Evolutionary conservation across 2,888 invertebrate species (phyloP).

Genomic region (Machimus rusticus): DNA sequence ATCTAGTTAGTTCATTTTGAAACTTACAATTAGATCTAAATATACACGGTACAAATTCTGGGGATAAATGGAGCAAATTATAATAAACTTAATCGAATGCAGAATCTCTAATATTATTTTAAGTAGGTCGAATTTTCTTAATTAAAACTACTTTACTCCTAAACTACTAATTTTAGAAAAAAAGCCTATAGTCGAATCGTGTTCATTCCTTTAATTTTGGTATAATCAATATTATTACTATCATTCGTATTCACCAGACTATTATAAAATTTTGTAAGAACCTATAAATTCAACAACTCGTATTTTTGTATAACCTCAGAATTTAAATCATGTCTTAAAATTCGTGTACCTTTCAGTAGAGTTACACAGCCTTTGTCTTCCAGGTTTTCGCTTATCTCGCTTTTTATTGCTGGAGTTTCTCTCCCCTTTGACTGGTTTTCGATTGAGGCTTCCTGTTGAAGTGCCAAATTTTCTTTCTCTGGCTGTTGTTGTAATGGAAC

Average conservation of each 20-base stretch:
- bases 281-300: too few species aligned
- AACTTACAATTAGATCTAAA: background rate
- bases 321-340: background rate
- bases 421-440: conserved; percentile 48
- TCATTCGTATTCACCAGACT: too few species aligned
- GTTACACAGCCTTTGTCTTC: conserved; percentile 39
- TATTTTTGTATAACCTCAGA: background rate
- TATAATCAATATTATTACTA: too few species aligned
- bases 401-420: conserved; percentile 47
- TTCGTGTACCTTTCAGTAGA: background rate
- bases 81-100: background rate
- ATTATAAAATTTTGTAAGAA: too few species aligned
- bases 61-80: background rate
- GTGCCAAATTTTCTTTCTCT: conserved; percentile 40
- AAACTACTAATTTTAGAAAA: too few species aligned
- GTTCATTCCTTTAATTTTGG: too few species aligned
- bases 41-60: background rate
- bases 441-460: conserved; percentile 41
- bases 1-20: background rate
- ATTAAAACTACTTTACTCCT: too few species aligned
- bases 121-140: too few species aligned
- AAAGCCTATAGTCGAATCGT: too few species aligned
- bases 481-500: conserved; percentile 42
- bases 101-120: too few species aligned
- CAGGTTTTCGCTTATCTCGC: conserved; percentile 47